Conservation (phyloP, 2,888 invertebrate genomes). For the Lapara coniferarum region DNA sequence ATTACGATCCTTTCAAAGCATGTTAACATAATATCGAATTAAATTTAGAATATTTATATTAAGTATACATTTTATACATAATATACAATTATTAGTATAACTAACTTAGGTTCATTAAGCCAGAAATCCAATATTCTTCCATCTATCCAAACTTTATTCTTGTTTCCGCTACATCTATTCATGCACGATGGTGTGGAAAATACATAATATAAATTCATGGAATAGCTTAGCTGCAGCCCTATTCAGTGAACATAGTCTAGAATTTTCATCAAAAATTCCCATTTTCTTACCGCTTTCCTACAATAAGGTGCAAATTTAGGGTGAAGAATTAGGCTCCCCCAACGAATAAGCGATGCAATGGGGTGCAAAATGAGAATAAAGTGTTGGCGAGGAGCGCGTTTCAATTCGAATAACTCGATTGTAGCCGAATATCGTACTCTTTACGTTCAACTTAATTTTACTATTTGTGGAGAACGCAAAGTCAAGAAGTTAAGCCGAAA, state of each 20-base stretch:
- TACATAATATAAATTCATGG: conserved; percentile 22
- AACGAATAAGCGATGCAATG: conserved; percentile 66
- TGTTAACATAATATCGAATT: too few relatives aligned
- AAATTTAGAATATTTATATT: too few relatives aligned
- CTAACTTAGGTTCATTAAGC: not conserved
- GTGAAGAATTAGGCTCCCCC: conserved; percentile 78
- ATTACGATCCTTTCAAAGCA: too few relatives aligned
- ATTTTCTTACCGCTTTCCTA: conserved; percentile 70
- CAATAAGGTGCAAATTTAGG: conserved; percentile 83
- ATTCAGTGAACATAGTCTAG: conserved; percentile 50
- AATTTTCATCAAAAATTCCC: conserved; percentile 64
- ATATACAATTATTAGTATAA: too few relatives aligned
- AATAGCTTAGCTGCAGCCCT: conserved; percentile 20
- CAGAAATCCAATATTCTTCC: not conserved
- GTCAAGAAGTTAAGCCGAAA: not conserved
- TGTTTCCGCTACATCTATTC: not conserved
- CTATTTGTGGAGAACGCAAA: not conserved
- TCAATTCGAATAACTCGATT: conserved; percentile 29
- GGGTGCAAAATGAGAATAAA: conserved; percentile 41
- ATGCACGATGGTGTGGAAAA: conserved; percentile 1
- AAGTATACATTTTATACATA: too few relatives aligned
- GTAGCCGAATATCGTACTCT: not conserved
- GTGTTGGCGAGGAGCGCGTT: conserved; percentile 36
- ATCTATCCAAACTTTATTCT: not conserved
- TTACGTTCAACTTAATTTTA: conserved; percentile 5